These are phyloP conservation scores for Coryphaenoides rupestris DNA, from an alignment of 2,113 vertebrate genomes.

Conservation along the genomic window DNA sequence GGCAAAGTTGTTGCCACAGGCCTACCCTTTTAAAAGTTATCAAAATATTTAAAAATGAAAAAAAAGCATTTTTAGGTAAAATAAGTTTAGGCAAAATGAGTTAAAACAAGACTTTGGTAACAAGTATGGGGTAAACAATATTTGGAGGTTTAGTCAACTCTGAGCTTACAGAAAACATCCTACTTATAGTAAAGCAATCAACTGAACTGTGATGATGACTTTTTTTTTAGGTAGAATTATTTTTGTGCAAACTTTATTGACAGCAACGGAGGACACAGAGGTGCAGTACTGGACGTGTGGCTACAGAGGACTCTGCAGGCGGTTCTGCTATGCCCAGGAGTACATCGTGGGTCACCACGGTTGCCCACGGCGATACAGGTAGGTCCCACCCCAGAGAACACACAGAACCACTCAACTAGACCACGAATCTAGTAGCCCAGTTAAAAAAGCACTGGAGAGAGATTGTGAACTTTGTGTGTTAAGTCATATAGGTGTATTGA, in stretches of 20 bases:
- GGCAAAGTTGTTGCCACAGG: too few relatives aligned
- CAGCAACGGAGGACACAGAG: conserved; percentile 56
- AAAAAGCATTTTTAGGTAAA: too few relatives aligned
- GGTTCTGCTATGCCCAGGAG: conserved; percentile 72
- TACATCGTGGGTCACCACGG: conserved; percentile 69
- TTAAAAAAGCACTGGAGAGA: too few relatives aligned
- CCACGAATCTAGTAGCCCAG: neutral
- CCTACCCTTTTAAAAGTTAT: too few relatives aligned
- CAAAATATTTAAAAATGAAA: too few relatives aligned
- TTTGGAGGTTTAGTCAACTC: too few relatives aligned
- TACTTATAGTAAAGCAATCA: conserved; percentile 13
- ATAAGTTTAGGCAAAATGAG: too few relatives aligned
- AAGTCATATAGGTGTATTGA: too few relatives aligned
- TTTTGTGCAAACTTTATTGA: neutral
- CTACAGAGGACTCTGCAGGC: conserved; percentile 73
- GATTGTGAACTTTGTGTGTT: too few relatives aligned
- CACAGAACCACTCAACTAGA: neutral
- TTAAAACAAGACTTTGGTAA: too few relatives aligned
- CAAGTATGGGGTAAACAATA: too few relatives aligned
- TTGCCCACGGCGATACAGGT: conserved; percentile 73
- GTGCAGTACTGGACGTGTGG: conserved; percentile 70
- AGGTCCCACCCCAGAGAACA: conserved; percentile 10
- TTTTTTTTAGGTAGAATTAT: too few relatives aligned
- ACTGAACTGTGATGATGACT: neutral
- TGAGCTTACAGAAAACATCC: neutral